phyloP scores from a whole-genome alignment of 2,113 vertebrate genomes.

The Hyla sarda region DNA sequence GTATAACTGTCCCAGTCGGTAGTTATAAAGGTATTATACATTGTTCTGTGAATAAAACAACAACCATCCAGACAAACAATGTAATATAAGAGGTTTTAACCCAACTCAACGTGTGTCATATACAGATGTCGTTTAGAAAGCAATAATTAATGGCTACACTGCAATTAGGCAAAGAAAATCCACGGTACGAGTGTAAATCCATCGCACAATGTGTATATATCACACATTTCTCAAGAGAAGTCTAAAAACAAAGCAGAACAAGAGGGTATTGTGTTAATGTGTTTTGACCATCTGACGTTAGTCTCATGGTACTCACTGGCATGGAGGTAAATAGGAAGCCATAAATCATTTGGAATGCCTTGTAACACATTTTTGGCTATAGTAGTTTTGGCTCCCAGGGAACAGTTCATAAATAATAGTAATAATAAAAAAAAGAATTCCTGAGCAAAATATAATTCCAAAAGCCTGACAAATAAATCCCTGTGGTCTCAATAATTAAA shows the following conservation, averaged over 20 bases:
- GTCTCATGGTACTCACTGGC: constrained; percentile 2
- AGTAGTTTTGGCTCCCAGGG: not conserved
- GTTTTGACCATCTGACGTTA: not conserved
- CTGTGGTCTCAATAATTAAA: not conserved
- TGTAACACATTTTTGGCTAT: not conserved
- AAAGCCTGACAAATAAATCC: not conserved
- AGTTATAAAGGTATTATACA: constrained; percentile 10
- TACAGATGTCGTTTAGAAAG: not conserved
- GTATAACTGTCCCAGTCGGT: not conserved
- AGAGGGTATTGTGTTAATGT: not conserved
- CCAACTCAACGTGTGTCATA: not conserved
- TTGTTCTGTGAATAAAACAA: not conserved
- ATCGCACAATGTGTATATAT: not conserved
- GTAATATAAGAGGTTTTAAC: not conserved
- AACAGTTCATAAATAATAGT: not conserved
- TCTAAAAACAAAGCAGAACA: not conserved
- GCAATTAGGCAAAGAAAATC: constrained; percentile 1
- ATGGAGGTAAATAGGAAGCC: constrained; percentile 8
- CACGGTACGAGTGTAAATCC: not conserved
- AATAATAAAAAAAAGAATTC: not conserved
- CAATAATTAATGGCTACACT: not conserved
- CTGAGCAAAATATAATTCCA: not conserved
- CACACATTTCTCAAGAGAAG: constrained; percentile 6
- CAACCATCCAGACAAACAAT: not conserved
- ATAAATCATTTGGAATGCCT: constrained; percentile 29